Conservation (phyloP, 2,797 vertebrate genomes). For the Thaleichthys pacificus region DNA sequence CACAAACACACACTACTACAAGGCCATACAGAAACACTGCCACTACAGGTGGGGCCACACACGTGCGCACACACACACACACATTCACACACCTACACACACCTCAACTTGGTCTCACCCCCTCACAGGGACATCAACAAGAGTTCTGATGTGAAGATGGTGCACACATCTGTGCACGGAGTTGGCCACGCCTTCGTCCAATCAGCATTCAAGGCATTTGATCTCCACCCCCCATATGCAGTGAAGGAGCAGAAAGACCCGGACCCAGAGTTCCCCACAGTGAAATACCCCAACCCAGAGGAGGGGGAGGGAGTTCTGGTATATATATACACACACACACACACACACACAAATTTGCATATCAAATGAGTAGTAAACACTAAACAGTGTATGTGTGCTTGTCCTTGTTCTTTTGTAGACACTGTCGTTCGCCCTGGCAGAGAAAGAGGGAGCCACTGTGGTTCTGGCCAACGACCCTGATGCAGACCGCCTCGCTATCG, state of each 20-base stretch:
- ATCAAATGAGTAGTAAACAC: constrained; percentile 1
- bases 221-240: constrained; percentile 83
- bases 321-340: constrained; percentile 32
- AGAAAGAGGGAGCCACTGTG: constrained; percentile 83
- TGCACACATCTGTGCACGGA: constrained; percentile 96
- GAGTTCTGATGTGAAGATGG: constrained; percentile 85
- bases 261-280: constrained; percentile 94
- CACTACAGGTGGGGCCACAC: constrained; percentile 83
- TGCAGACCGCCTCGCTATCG: constrained; percentile 91
- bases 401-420: constrained; percentile 70
- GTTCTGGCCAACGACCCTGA: constrained; percentile 97
- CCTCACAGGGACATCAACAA: constrained; percentile 84
- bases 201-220: constrained; percentile 87
- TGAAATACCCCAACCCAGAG: constrained; percentile 97
- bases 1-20: constrained; percentile 83
- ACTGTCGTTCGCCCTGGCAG: constrained; percentile 90
- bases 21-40: constrained; percentile 89
- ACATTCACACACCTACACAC: constrained; percentile 89
- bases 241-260: constrained; percentile 94
- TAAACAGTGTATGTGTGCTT: too few species aligned
- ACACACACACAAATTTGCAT: neutral
- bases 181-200: constrained; percentile 94
- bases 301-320: constrained; percentile 97
- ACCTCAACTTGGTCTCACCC: constrained; percentile 75
- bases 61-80: constrained; percentile 29